These are phyloP conservation scores for Pristionchus maxplancki DNA, from an alignment of 2,888 invertebrate genomes.

Conservation along the genomic window DNA sequence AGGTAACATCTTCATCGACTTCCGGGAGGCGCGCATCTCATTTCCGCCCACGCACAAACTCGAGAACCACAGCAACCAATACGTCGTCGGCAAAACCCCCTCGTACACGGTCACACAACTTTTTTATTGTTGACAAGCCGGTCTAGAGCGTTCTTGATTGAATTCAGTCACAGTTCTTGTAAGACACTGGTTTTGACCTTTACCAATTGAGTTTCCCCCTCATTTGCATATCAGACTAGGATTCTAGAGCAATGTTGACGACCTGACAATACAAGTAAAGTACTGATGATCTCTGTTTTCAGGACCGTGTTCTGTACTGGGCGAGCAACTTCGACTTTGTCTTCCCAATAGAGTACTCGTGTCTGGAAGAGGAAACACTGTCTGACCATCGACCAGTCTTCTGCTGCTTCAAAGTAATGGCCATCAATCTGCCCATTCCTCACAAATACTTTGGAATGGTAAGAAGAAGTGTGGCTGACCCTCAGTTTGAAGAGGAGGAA, in stretches of 20 bases:
- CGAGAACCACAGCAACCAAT: not conserved
- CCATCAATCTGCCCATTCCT: slow-evolving; percentile 47
- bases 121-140: not conserved
- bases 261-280: no score
- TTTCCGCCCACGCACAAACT: slow-evolving; percentile 52
- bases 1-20: slow-evolving; percentile 42
- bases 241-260: no score
- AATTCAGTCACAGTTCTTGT: not conserved
- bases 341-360: not conserved
- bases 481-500: not conserved
- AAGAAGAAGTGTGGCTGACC: not conserved
- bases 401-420: slow-evolving; percentile 41
- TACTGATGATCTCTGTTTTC: not conserved
- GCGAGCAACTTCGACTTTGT: not conserved
- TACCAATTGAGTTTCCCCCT: no score
- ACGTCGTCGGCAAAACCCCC: slow-evolving; percentile 22
- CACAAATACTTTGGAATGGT: not conserved
- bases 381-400: slow-evolving; percentile 53
- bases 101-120: slow-evolving; percentile 36
- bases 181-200: no score
- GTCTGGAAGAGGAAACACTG: slow-evolving; percentile 22
- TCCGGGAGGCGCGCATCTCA: slow-evolving; percentile 37
- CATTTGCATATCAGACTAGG: no score
- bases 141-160: not conserved
- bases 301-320: slow-evolving; percentile 52